Base-by-base conservation (phyloP, 2,797 vertebrate species). In the Gorsachius magnificus region DNA sequence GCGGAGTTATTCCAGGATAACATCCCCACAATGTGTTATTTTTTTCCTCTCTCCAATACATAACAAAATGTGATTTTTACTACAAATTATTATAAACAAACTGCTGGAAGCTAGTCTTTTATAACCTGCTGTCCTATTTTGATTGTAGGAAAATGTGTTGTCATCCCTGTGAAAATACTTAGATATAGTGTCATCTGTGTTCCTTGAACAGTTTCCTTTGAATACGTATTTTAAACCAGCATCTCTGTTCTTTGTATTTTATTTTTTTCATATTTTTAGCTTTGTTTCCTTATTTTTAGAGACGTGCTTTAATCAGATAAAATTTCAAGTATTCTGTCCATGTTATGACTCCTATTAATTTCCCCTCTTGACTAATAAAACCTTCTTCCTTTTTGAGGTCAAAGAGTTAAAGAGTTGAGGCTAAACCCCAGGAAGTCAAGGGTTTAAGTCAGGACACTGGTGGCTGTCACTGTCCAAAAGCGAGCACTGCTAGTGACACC, bases 61-160 rank as follows among this genome's bases (percentile, higher is more conserved):
- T 57, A 91, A 86, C 13, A 58, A 71, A 88, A 91, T 31, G 36
- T 53, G 36, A 54, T 36, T 78, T 94, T 86, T 82, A 43, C 61
- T 76, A 75, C 51, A 72, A 78, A 90, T 85, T 83, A 83, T 74
- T 82, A 25, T 7, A 95, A 65, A 29, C 29, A 68, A 58, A 63
- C 18, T 84, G 60, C 71, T 92, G 60, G 45, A 89, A 94, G 81
- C 51, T 83, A 70, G n/a, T 86, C 41, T 83, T 89, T 92, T 78
- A 91, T n/a, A 89, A 83, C 25, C 25, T 69, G 61, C 54, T 72
- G 43, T 79, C 54, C 41, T 83, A 24, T 41, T 93, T 26, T 90
- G 61, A 83, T 71, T 58, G 74, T 36, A 86, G 46, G 33, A 91
- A 88, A 88, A 89, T 1, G 28, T 48, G 16, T 50, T 63, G 69